Evolutionary conservation across 2,113 vertebrate species (phyloP), one percentile per base, ranked within the genome.

Genomic region (Sceloporus tristichus): DNA sequence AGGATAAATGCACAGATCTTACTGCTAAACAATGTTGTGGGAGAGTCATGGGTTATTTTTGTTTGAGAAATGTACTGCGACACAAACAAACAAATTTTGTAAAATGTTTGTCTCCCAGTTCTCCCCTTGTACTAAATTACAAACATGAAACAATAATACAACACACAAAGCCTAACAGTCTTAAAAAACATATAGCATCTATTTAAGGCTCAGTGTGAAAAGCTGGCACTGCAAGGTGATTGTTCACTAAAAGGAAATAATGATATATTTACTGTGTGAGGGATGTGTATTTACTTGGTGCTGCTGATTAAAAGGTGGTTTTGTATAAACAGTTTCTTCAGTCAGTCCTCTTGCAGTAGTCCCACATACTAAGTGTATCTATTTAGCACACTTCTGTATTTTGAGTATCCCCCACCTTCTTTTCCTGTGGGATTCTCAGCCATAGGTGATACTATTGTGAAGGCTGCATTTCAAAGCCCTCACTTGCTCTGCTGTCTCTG

Each of bases 401-500:
- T 79, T 0, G 7, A 78, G 79, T 93, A 73, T 0, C 23, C 27
- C 66, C 9, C 66, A 48, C n/a, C n/a, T n/a, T 29, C 80, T 85
- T 56, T 84, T 29, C 9, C 87, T 88, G 90, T 85, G 89, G 90
- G 80, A 92, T 93, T 87, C 93, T 96, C 92, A 94, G 93, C 84
- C 93, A 78, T 91, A 89, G 86, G 84, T 93, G 82, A 93, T 88
- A 93, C 90, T 90, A 93, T 53, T 90, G 85, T 81, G 88, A 93
- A 85, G 75, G 91, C 85, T 93, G 88, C 77, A 42, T 91, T 88
- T 92, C 93, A 89, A 88, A 90, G 93, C 93, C 94, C 91, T 95
- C 94, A 95, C 93, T 94, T 96, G 91, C 94, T 92, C 95, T 94
- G 94, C 95, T 94, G 93, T 96, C 93, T 97, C 95, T 94, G 94